Evolutionary conservation across 2,888 invertebrate genomes (phyloP), one percentile per base, ranked within the genome.

Genomic region (Andrena marginata): DNA sequence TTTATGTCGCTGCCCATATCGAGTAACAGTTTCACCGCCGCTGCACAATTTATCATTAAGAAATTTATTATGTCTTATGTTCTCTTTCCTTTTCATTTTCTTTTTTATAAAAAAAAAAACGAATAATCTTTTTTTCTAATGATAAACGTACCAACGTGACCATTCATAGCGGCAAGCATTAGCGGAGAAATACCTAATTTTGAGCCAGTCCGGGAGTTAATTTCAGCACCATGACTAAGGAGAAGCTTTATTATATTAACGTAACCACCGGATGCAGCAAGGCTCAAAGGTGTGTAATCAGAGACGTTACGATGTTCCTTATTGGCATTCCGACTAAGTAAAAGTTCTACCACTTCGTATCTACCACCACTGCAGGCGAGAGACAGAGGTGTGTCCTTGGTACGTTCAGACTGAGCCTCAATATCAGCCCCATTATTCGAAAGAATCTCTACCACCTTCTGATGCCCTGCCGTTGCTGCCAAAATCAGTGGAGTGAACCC

Each of bases 141-240:
- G 8, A 33, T 63, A 26, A 8, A 79, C 87, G 87, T 89, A 95
- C 95, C 94, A 67, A 97, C 97, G 93, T 98, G 98, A 0, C 99
- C 99, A 95, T 99, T 99, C 99, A 99, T 99, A 31, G 99, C 99
- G 23, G 99, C 99, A 92, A 99, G 94, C 99, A 99, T 99, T 73
- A 99, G 95, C 4, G 99, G 99, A 0, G 99, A 99, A 91, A 99
- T 99, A 88, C 99, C 99, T 77, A 99, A 95, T 95, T 99, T 99
- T 86, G 98, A 98, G 65, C 99, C 99, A 69, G 98, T 98, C 87
- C 98, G 96, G 20, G 99, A 99, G 95, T 99, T 99, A 89, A 99
- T 99, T 95, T 99, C 99, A 60, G 99, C 99, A 90, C 99, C 99
- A 94, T 98, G 97, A 92, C 97, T 97, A 63, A 99, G 95, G 85